Percentiles rank a stretch among this genome's conserved stretches.
These are phyloP conservation scores for Cordylochernes scorpioides DNA, from an alignment of 2,888 invertebrate species.

Conservation along the genomic window DNA sequence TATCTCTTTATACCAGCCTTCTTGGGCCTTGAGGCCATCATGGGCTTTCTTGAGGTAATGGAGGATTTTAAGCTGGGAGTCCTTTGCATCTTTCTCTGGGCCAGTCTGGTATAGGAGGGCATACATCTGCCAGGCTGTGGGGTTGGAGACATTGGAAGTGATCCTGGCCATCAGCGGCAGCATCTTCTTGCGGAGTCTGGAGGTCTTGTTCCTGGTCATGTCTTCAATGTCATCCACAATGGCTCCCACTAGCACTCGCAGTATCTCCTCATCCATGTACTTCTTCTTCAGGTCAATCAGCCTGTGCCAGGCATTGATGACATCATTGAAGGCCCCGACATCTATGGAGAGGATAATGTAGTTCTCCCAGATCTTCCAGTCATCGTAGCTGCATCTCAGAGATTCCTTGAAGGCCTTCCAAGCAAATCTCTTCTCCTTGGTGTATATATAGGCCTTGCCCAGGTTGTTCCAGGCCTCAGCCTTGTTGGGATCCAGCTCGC, in stretches of 20 bases:
- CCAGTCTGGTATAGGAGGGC: too few species aligned
- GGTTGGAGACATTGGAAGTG: slow-evolving; percentile 31
- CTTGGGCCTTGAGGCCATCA: too few species aligned
- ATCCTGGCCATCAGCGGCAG: slow-evolving; percentile 44
- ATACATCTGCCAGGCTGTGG: slow-evolving; percentile 55
- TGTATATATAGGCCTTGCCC: slow-evolving; percentile 66
- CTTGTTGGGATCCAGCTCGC: slow-evolving; percentile 51
- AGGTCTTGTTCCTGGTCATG: slow-evolving; percentile 24
- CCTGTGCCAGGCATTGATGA: slow-evolving; percentile 54
- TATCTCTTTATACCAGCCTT: too few species aligned
- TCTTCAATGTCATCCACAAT: slow-evolving; percentile 36
- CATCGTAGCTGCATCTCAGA: slow-evolving; percentile 55
- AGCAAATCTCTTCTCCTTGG: slow-evolving; percentile 58
- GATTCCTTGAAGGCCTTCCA: slow-evolving; percentile 63
- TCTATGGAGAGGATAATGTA: slow-evolving; percentile 61
- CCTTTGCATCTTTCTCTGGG: too few species aligned
- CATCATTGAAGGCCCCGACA: slow-evolving; percentile 53
- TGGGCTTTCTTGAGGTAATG: too few species aligned
- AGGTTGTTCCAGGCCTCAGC: slow-evolving; percentile 97
- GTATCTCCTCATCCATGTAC: slow-evolving; percentile 45
- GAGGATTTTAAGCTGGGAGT: too few species aligned
- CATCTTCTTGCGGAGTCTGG: slow-evolving; percentile 27
- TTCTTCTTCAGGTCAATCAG: slow-evolving; percentile 53
- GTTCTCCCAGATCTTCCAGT: slow-evolving; percentile 92
- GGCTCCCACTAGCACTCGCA: slow-evolving; percentile 41